Evolutionary conservation across 2,113 vertebrate genomes (phyloP).

Genomic region (Oncorhynchus keta): DNA sequence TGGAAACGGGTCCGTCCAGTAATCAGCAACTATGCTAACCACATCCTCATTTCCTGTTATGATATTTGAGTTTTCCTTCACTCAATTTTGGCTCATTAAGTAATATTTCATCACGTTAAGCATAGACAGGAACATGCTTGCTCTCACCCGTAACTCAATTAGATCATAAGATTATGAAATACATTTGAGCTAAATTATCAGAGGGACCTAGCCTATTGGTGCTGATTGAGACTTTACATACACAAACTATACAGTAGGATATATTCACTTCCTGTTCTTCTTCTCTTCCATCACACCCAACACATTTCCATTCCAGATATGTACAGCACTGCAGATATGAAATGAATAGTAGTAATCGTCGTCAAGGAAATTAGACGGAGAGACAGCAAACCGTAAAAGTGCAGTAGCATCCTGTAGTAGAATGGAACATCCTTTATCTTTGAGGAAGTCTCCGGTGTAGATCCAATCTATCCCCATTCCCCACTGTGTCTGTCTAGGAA

Average conservation of each 20-base stretch:
- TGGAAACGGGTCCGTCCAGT: slow-evolving; percentile 44
- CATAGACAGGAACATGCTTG: slow-evolving; percentile 46
- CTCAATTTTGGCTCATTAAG: not conserved
- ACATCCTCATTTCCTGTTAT: slow-evolving; percentile 63
- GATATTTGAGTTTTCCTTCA: not conserved
- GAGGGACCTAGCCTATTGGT: no score
- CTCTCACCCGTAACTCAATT: not conserved
- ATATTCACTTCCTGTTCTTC: not conserved
- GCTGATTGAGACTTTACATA: no score
- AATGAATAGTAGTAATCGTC: not conserved
- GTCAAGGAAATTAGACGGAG: not conserved
- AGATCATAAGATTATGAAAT: slow-evolving; percentile 49
- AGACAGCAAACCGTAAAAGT: no score
- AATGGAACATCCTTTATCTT: no score
- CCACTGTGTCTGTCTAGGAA: not conserved
- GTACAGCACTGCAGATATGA: no score
- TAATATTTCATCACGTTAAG: slow-evolving; percentile 49
- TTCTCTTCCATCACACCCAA: not conserved
- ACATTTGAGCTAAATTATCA: no score
- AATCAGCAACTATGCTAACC: slow-evolving; percentile 61
- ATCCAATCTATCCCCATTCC: not conserved
- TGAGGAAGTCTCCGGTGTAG: no score
- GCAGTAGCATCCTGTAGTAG: no score
- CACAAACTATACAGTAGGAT: no score
- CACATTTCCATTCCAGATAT: no score